A percentile compares a stretch with the other conserved stretches of the same genome.
phyloP scores from a whole-genome alignment of 2,113 vertebrate species.

The Oxygymnocypris stewartii region DNA sequence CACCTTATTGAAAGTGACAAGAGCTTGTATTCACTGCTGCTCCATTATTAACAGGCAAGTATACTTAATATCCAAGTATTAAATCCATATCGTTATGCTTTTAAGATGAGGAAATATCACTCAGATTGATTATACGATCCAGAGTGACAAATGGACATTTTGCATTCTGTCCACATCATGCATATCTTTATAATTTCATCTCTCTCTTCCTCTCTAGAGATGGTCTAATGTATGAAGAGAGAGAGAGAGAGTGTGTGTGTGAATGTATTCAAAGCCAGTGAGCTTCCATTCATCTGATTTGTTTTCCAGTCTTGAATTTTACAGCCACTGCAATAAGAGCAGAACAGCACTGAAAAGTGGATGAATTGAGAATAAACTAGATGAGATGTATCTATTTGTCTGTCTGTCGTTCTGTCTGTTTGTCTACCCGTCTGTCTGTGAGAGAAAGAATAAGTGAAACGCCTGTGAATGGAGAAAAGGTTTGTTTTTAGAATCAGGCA shows the following conservation, averaged over 20 bases:
- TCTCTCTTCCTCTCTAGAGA: conserved; percentile 43
- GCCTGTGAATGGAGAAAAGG: not conserved
- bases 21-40: conserved; percentile 56
- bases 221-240: not conserved
- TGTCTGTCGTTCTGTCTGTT: not conserved
- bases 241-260: not conserved
- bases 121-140: conserved; percentile 58
- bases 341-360: not conserved
- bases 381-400: not conserved
- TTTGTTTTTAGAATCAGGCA: conserved; percentile 7
- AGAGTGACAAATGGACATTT: conserved; percentile 57
- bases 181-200: conserved; percentile 56
- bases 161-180: conserved; percentile 50
- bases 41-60: conserved; percentile 59
- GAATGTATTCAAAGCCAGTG: conserved; percentile 31
- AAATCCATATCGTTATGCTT: conserved; percentile 53
- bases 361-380: not conserved
- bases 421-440: not conserved
- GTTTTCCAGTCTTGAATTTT: conserved; percentile 9
- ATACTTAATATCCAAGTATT: conserved; percentile 56
- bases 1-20: conserved; percentile 60
- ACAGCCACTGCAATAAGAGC: not conserved
- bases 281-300: conserved; percentile 34
- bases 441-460: not conserved
- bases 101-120: conserved; percentile 49